Evolutionary conservation across 2,888 invertebrate genomes (phyloP), one percentile per base, ranked within the genome.

Genomic region (Litoditis marina): DNA sequence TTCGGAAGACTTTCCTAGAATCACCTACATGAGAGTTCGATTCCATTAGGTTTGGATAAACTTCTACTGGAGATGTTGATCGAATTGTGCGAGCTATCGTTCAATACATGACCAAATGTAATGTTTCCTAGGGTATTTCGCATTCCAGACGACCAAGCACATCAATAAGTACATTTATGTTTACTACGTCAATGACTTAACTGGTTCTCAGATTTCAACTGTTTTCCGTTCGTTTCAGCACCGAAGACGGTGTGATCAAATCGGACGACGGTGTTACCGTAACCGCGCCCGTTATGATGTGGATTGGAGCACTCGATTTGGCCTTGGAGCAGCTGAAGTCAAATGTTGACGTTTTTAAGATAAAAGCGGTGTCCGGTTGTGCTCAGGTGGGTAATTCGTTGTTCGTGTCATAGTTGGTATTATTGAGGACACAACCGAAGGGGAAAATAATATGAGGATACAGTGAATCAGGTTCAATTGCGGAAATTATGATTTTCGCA

Each of bases 281-380:
- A 22, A 85, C 84, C 4, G 74, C 84, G 1, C 94, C 94, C 1
- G 89, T 92, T 0, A 85, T 91, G 30, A 90, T 96, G 89, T 96
- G 94, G 94, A 89, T 96, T 7, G 93, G 94, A 85, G 93, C 94
- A 0, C 83, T 95, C 49, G 95, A 96, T 82, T 89, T 94, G 86
- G 88, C 93, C 2, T 86, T 96, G 85, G 91, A 92, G 83, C 88
- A 90, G 66, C 52, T 75, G 8, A 42, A 30, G 8, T 88, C 90
- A 34, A 88, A 90, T 2, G 88, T 88, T 56, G 91, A 91, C 8
- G 91, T 94, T 80, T 88, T 89, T 25, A 88, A 88, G 69, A 89
- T 96, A n/a, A 88, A 87, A 0, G 91, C 91, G 0, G 85, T 96
- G 62, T 92, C 92, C 16, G 95, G 94, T 0, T 90, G 91, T 68